A percentile compares a stretch with the other conserved stretches of the same genome.
These are phyloP conservation scores for Epizoanthus scotinus DNA, from an alignment of 92 coral and sea anemone species.

Conservation along the genomic window DNA sequence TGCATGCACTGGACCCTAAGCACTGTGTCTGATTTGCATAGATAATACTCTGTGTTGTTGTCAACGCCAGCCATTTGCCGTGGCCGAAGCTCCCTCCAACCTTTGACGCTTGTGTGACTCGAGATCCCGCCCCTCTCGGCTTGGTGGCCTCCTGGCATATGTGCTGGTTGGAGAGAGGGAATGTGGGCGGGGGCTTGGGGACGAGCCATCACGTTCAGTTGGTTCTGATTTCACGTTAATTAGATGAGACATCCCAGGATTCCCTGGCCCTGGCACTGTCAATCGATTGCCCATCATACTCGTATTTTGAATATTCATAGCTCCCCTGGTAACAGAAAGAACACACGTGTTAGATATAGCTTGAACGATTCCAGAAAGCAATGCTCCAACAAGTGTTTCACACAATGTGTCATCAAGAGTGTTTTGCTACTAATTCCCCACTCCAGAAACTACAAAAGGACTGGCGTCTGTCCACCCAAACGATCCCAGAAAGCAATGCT, in stretches of 20 bases:
- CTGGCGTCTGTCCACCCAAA: no score
- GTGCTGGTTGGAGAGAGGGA: conserved; percentile 90
- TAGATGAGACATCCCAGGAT: conserved; percentile 62
- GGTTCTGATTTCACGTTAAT: conserved; percentile 95
- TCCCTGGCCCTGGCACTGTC: conserved; percentile 64
- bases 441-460: no score
- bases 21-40: conserved; percentile 28
- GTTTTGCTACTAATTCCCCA: no score
- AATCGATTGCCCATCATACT: conserved; percentile 82
- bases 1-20: conserved; percentile 22
- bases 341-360: not conserved
- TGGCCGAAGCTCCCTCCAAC: conserved; percentile 69
- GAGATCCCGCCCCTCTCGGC: conserved; percentile 80
- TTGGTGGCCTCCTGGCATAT: conserved; percentile 72
- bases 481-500: no score
- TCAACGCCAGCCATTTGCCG: conserved; percentile 94
- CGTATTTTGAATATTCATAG: conserved; percentile 47
- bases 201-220: conserved; percentile 83
- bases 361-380: no score
- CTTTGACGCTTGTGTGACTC: conserved; percentile 87
- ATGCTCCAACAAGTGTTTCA: no score
- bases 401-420: no score
- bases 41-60: conserved; percentile 17
- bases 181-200: conserved; percentile 86
- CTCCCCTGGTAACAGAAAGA: conserved; percentile 42